Conservation (phyloP, 2,113 vertebrate genomes). For the Ciconia maguari region DNA sequence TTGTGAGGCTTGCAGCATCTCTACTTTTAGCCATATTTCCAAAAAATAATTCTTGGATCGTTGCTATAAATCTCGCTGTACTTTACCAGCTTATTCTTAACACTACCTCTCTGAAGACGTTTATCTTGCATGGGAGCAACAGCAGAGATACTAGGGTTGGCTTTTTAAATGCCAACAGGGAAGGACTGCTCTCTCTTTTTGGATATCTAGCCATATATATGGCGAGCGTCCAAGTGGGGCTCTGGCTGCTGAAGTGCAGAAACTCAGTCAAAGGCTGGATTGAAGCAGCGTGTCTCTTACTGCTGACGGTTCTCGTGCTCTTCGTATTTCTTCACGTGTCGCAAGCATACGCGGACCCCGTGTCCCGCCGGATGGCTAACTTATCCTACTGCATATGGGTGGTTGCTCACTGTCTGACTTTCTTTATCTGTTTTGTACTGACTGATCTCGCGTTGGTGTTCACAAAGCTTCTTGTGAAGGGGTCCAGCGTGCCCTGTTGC, state of each 20-base stretch:
- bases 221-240: conserved; percentile 89
- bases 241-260: conserved; percentile 77
- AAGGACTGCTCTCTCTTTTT: conserved; percentile 86
- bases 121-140: conserved; percentile 83
- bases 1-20: conserved; percentile 83
- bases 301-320: conserved; percentile 63
- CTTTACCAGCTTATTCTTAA: conserved; percentile 84
- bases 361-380: conserved; percentile 91
- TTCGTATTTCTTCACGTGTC: conserved; percentile 67
- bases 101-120: conserved; percentile 79
- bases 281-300: conserved; percentile 49
- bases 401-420: conserved; percentile 80
- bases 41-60: conserved; percentile 74
- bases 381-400: conserved; percentile 88
- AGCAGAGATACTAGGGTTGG: conserved; percentile 72
- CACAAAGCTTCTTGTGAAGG: conserved; percentile 77
- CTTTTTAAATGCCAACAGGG: conserved; percentile 90
- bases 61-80: conserved; percentile 73
- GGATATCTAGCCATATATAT: conserved; percentile 91
- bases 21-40: conserved; percentile 81
- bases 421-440: conserved; percentile 75
- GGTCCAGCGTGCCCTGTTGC: conserved; percentile 76
- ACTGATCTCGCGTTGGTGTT: conserved; percentile 82
- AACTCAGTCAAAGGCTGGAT: conserved; percentile 78
- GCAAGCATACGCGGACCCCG: conserved; percentile 76